phyloP scores from a whole-genome alignment of 2,888 invertebrate species.

The Limenitis camilla region DNA sequence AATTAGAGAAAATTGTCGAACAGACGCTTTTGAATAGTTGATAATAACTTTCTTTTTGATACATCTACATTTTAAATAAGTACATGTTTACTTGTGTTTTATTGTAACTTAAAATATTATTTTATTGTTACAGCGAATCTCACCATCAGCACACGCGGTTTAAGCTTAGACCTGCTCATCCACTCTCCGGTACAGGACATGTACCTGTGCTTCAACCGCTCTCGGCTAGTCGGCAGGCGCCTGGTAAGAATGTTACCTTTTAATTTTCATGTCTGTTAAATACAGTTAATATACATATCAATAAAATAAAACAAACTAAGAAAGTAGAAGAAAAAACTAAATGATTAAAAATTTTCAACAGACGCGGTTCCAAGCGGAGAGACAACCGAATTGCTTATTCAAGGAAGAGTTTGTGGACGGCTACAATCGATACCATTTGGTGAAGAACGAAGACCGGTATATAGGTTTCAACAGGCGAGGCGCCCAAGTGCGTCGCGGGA shows the following conservation, averaged over 20 bases:
- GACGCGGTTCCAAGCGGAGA: constrained; percentile 74
- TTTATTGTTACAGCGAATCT: constrained; percentile 77
- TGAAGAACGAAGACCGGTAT: constrained; percentile 74
- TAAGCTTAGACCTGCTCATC: constrained; percentile 76
- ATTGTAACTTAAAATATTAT: not conserved
- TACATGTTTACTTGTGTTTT: not conserved
- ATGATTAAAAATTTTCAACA: constrained; percentile 37
- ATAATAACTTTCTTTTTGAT: not conserved
- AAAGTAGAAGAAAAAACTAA: too few relatives aligned
- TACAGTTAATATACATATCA: too few relatives aligned
- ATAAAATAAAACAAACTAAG: not conserved
- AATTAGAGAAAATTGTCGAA: not conserved
- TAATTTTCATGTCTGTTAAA: not conserved
- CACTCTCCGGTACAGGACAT: constrained; percentile 82
- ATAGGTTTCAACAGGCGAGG: constrained; percentile 79
- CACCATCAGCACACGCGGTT: constrained; percentile 77
- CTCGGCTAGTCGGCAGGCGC: constrained; percentile 82
- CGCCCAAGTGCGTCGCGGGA: constrained; percentile 66
- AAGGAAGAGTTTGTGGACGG: constrained; percentile 77
- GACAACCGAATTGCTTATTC: constrained; percentile 76
- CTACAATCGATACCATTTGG: constrained; percentile 78
- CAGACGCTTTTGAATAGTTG: not conserved
- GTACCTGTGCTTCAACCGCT: constrained; percentile 85
- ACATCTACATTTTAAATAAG: not conserved
- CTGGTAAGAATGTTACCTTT: constrained; percentile 48